These are phyloP conservation scores for Oscheius sp. DNA, from an alignment of 2,888 invertebrate genomes.

Conservation along the genomic window DNA sequence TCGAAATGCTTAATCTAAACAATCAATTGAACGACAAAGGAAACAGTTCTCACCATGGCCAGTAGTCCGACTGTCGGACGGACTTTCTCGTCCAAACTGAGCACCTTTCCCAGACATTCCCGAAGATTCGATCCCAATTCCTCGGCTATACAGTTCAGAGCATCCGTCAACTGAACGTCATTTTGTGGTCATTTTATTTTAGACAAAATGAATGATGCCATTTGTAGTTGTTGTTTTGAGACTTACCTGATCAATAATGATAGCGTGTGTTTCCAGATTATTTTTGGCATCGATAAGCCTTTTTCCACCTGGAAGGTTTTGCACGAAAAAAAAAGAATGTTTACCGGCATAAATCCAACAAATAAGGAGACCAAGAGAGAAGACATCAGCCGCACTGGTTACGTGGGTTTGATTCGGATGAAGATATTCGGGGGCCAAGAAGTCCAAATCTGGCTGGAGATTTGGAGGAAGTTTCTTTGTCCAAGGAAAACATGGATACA, in stretches of 20 bases:
- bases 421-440: constrained; percentile 92
- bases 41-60: constrained; percentile 81
- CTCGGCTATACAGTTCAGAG: constrained; percentile 62
- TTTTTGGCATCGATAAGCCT: constrained; percentile 90
- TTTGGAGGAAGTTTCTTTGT: constrained; percentile 89
- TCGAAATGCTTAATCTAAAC: constrained; percentile 78
- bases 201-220: neutral
- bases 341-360: constrained; percentile 86
- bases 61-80: constrained; percentile 91
- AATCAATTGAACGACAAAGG: neutral
- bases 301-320: constrained; percentile 79
- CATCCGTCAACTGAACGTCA: constrained; percentile 59
- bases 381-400: constrained; percentile 93
- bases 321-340: constrained; percentile 5
- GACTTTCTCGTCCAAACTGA: constrained; percentile 80
- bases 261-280: constrained; percentile 87
- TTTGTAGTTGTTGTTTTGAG: neutral
- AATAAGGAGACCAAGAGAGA: constrained; percentile 92
- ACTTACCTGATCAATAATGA: constrained; percentile 87
- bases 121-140: constrained; percentile 81
- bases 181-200: neutral
- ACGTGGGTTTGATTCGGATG: constrained; percentile 72
- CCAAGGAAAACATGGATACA: constrained; percentile 87
- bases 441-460: constrained; percentile 94
- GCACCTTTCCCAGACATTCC: constrained; percentile 62